phyloP scores from a whole-genome alignment of 2,797 vertebrate genomes.

The Prionace glauca region DNA sequence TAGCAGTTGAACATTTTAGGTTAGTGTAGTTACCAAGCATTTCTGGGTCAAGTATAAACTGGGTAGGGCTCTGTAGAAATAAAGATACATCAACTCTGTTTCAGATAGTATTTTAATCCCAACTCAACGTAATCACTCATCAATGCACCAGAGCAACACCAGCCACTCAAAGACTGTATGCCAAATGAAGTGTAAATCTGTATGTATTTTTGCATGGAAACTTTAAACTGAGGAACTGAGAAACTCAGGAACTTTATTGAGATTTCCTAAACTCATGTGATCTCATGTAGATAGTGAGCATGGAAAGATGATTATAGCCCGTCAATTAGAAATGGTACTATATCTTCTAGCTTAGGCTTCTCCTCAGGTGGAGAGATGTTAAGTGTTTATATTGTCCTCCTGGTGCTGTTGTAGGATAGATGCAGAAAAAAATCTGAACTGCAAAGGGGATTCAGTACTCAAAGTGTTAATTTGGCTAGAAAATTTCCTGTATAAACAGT shows the following conservation, averaged over 20 bases:
- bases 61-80: not conserved
- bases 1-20: not conserved
- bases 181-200: not conserved
- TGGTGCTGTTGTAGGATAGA: not conserved
- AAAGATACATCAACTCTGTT: not conserved
- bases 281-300: not conserved
- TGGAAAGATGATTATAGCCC: not conserved
- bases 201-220: not conserved
- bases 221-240: too few species aligned
- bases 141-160: not conserved
- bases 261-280: not conserved
- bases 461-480: not conserved
- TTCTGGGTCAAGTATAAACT: not conserved
- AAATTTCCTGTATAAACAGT: not conserved
- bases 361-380: not conserved
- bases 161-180: not conserved
- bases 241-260: not conserved
- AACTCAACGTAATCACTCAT: not conserved
- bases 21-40: not conserved
- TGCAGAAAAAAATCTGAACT: not conserved
- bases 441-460: not conserved
- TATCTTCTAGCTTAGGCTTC: not conserved
- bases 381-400: not conserved
- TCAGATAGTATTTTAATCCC: not conserved
- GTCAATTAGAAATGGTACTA: not conserved